Evolutionary conservation across 1,140 invertebrate species (phyloP).

Genomic region (Polyergus mexicanus): DNA sequence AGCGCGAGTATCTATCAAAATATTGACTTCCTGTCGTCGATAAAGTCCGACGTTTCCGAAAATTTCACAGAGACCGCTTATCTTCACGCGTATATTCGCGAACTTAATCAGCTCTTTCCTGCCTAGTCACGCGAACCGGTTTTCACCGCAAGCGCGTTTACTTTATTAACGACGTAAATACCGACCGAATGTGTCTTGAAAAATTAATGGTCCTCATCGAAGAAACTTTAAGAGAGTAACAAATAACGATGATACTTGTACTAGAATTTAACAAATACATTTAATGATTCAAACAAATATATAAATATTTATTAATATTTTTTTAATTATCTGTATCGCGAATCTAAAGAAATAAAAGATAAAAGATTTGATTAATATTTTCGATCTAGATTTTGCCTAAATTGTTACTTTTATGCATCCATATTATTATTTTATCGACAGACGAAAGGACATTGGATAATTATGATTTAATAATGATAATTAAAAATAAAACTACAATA

Average conservation of each 20-base stretch:
- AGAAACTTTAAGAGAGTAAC: not conserved
- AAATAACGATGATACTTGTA: constrained; percentile 22
- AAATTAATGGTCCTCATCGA: constrained; percentile 34
- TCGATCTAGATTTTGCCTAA: not conserved
- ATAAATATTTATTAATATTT: constrained; percentile 5
- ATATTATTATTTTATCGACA: not conserved
- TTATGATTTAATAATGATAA: not conserved
- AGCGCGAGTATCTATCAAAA: constrained; percentile 57
- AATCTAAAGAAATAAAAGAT: not conserved
- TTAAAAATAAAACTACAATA: not conserved
- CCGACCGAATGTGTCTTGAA: not conserved
- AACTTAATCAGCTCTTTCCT: constrained; percentile 48
- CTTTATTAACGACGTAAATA: constrained; percentile 48
- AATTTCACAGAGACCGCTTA: constrained; percentile 44
- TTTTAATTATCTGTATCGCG: not conserved
- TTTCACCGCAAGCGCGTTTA: constrained; percentile 46
- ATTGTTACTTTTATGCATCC: not conserved
- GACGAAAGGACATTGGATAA: not conserved
- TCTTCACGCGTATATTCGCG: constrained; percentile 29
- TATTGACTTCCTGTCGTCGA: constrained; percentile 70
- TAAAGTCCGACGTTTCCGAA: constrained; percentile 45
- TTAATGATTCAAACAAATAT: constrained; percentile 15
- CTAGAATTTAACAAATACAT: not conserved
- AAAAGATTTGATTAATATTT: not conserved
- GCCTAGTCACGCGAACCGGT: constrained; percentile 53